Percentiles rank a stretch among this genome's conserved stretches.
phyloP scores from a whole-genome alignment of 2,888 invertebrate species.

The Erebia aethiops region DNA sequence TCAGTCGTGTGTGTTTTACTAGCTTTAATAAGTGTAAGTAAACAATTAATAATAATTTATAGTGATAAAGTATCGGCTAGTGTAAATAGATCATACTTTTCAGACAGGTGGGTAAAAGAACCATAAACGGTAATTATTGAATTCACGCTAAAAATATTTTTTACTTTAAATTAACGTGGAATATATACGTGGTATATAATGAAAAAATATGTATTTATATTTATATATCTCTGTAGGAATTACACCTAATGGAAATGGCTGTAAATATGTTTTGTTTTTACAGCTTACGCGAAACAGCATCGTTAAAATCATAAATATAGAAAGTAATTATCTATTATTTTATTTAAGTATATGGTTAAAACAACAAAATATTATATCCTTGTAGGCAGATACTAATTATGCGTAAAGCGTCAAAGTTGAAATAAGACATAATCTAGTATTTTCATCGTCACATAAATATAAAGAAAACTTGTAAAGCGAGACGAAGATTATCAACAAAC shows the following conservation, averaged over 20 bases:
- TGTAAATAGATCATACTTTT: no score
- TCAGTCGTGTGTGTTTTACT: constrained; percentile 70
- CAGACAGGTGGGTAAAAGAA: no score
- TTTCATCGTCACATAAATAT: constrained; percentile 29
- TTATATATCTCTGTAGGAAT: background rate
- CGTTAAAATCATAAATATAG: constrained; percentile 2
- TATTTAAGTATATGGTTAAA: no score
- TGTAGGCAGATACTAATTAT: constrained; percentile 10
- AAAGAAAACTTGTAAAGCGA: constrained; percentile 27
- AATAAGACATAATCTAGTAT: constrained; percentile 33
- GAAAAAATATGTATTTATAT: no score
- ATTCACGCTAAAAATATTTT: no score
- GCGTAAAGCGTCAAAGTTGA: constrained; percentile 25
- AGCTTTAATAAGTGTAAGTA: constrained; percentile 74
- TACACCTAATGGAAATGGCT: background rate
- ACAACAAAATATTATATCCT: background rate
- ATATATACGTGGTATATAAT: no score
- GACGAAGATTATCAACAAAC: constrained; percentile 31
- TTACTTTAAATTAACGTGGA: no score
- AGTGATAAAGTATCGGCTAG: no score
- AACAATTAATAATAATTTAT: background rate
- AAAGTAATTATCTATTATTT: no score
- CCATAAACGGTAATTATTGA: no score
- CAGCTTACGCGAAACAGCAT: background rate
- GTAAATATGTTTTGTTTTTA: background rate